These are phyloP conservation scores for Leucoraja ocellata DNA, from an alignment of 2,797 vertebrate species.

Conservation along the genomic window DNA sequence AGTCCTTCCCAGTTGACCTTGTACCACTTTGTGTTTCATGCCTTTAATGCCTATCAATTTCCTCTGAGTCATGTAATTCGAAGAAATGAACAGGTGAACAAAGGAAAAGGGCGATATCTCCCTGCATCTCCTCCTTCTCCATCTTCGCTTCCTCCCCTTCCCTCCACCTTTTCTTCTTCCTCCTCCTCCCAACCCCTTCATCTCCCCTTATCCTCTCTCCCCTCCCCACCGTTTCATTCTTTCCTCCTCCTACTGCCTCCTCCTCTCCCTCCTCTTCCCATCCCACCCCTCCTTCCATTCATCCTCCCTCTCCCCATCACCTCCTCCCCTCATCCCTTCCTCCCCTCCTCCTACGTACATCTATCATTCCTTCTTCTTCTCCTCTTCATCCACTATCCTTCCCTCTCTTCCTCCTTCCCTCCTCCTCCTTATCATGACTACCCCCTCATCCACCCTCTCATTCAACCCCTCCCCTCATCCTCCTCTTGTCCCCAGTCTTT, in stretches of 20 bases:
- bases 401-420: too few relatives aligned
- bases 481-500: too few relatives aligned
- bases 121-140: neutral
- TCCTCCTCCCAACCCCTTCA: neutral
- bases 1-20: too few relatives aligned
- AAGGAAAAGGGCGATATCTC: too few relatives aligned
- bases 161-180: neutral
- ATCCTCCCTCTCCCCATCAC: neutral
- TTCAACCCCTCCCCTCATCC: slow-evolving; percentile 32
- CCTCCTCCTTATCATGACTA: too few relatives aligned
- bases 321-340: neutral
- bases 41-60: too few relatives aligned
- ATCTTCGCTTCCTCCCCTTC: neutral
- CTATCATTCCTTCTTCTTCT: neutral
- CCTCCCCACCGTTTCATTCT: too few relatives aligned
- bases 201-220: neutral
- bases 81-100: too few relatives aligned
- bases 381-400: too few relatives aligned
- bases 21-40: too few relatives aligned
- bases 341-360: neutral
- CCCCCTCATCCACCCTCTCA: neutral
- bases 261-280: neutral
- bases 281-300: too few relatives aligned
- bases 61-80: too few relatives aligned
- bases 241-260: neutral